Base-by-base conservation (phyloP, 2,888 invertebrate species). In the Pycnomerus fuliginosus region DNA sequence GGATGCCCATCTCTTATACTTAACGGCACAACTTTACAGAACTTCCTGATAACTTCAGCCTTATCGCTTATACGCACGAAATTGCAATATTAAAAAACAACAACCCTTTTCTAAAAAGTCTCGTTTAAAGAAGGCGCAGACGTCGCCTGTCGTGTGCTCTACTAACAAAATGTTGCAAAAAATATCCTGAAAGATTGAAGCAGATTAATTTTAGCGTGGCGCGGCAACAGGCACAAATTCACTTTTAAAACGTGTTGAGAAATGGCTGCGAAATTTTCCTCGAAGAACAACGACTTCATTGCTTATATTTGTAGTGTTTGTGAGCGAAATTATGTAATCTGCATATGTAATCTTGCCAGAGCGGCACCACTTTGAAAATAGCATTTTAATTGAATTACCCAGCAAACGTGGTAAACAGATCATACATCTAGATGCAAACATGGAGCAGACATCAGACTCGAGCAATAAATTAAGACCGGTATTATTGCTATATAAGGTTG, bases 331-430 rank as follows among this genome's bases (percentile, higher is more conserved):
- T 41, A 37, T 28, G 37, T 32, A 46, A 37, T 46, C 29, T 46
- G 46, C 46, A 46, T 46, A 29, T 46, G 46, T 46, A 45, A 45
- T 45, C 25, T 29, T 23, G 23, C 29, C 29, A 28, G 28, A 33
- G 37, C 41, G 46, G 41, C 37, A 36, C 37, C 46, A 33, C 41
- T 46, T 46, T 36, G 40, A 17, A 34, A 17, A 23, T 23, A 32
- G 36, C 15, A 36, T 41, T 46, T 35, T 41, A 46, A 46, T 46
- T 46, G 41, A 46, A 46, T 46, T 46, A 41, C 23, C 35, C 41
- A 24, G 36, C 41, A 29, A 36, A 36, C 41, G 36, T 33, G 22
- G 36, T 41, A 46, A 46, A 46, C 46, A 46, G 46, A 46, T 46
- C 41, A 46, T 46, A 36, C 37, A 41, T 34, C 39, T 34, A 39